These are phyloP conservation scores for Hyphantria cunea DNA, from an alignment of 1,140 invertebrate genomes.

Conservation along the genomic window DNA sequence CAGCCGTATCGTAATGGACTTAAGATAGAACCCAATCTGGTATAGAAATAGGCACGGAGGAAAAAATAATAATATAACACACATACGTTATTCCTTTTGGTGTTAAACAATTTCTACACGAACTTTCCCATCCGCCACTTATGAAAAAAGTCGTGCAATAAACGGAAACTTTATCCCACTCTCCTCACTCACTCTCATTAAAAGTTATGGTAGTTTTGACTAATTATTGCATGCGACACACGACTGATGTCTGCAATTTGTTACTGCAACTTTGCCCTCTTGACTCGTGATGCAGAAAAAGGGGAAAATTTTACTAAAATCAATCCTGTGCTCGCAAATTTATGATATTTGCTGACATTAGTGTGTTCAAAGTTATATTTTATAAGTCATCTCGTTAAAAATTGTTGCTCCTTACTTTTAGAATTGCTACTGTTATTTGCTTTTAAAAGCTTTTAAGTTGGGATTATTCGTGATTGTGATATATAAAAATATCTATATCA, in stretches of 20 bases:
- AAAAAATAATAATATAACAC: too few relatives aligned
- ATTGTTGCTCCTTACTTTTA: background rate
- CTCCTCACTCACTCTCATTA: slow-evolving; percentile 33
- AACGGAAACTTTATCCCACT: slow-evolving; percentile 27
- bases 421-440: too few relatives aligned
- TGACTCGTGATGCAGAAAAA: slow-evolving; percentile 1
- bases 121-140: slow-evolving; percentile 15
- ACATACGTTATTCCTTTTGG: too few relatives aligned
- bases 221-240: slow-evolving; percentile 31
- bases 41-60: too few relatives aligned
- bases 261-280: slow-evolving; percentile 28
- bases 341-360: background rate
- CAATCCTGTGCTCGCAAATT: slow-evolving; percentile 4
- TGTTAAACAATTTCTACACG: slow-evolving; percentile 12
- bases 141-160: slow-evolving; percentile 15
- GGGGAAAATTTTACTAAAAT: slow-evolving; percentile 14
- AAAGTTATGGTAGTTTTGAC: slow-evolving; percentile 39
- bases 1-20: too few relatives aligned
- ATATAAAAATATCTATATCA: too few relatives aligned
- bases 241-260: slow-evolving; percentile 34
- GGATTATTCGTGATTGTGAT: too few relatives aligned
- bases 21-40: too few relatives aligned
- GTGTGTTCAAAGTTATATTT: background rate
- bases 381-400: background rate
- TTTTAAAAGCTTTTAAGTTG: too few relatives aligned